Conservation (phyloP, 2,797 vertebrate genomes). For the Gambusia yucatana region DNA sequence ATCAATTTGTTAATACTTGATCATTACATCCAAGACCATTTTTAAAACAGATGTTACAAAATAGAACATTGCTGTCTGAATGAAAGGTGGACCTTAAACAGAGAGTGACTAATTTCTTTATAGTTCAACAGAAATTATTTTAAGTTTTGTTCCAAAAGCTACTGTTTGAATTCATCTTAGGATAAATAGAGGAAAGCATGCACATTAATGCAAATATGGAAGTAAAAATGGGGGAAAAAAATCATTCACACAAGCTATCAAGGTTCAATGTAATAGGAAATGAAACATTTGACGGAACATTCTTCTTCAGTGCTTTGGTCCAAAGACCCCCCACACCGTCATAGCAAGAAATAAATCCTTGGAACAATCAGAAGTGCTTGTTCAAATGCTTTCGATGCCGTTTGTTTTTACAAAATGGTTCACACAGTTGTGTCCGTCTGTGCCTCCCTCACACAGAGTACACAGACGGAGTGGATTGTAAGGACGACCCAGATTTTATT, state of each 20-base stretch:
- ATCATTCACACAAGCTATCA: constrained; percentile 10
- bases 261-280: constrained; percentile 27
- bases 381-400: constrained; percentile 5
- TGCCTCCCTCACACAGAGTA: constrained; percentile 26
- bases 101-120: constrained; percentile 19
- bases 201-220: constrained; percentile 25
- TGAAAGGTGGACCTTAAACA: constrained; percentile 17
- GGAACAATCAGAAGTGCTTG: constrained; percentile 32
- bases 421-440: not conserved
- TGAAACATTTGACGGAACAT: constrained; percentile 26
- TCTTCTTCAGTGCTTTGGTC: constrained; percentile 60
- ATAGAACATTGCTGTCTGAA: constrained; percentile 13
- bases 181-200: constrained; percentile 21
- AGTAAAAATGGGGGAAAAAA: not conserved
- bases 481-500: constrained; percentile 36
- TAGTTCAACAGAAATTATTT: constrained; percentile 31
- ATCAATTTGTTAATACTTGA: constrained; percentile 20
- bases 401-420: constrained; percentile 18
- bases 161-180: constrained; percentile 41
- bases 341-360: constrained; percentile 33
- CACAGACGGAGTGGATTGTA: constrained; percentile 22
- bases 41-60: constrained; percentile 25
- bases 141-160: constrained; percentile 33
- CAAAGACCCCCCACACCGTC: constrained; percentile 45
- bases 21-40: constrained; percentile 41